These are phyloP conservation scores for Phalanger gymnotis DNA, from an alignment of 2,797 vertebrate species.

Conservation along the genomic window DNA sequence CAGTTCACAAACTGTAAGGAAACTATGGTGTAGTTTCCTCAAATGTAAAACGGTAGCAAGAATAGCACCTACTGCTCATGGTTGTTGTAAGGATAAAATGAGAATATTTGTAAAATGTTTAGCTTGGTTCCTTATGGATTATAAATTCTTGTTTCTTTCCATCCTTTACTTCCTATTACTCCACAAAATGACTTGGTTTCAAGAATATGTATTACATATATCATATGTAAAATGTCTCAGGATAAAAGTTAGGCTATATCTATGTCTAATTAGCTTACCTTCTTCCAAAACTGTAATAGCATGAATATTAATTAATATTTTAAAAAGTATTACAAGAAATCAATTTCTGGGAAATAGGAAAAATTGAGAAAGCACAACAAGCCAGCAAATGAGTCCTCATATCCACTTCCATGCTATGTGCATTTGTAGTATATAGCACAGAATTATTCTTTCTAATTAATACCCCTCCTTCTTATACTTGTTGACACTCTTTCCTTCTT, in stretches of 20 bases:
- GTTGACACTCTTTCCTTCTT: conserved; percentile 35
- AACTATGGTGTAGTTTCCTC: neutral
- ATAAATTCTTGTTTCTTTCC: neutral
- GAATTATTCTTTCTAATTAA: neutral
- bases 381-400: neutral
- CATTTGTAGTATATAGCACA: conserved; percentile 16
- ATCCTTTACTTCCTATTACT: neutral
- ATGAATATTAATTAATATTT: conserved; percentile 41
- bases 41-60: neutral
- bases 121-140: neutral
- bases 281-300: conserved; percentile 11
- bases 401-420: conserved; percentile 13
- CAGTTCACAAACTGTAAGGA: neutral
- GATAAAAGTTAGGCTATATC: neutral
- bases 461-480: conserved; percentile 1
- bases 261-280: neutral
- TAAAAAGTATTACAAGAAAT: conserved; percentile 33
- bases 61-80: neutral
- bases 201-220: neutral
- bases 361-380: conserved; percentile 27
- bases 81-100: neutral
- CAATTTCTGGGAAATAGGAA: conserved; percentile 29
- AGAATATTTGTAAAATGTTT: neutral
- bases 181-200: neutral
- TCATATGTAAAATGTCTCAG: neutral